Conservation (phyloP, 1,140 invertebrate genomes). For the Drosophila equinoxialis region DNA sequence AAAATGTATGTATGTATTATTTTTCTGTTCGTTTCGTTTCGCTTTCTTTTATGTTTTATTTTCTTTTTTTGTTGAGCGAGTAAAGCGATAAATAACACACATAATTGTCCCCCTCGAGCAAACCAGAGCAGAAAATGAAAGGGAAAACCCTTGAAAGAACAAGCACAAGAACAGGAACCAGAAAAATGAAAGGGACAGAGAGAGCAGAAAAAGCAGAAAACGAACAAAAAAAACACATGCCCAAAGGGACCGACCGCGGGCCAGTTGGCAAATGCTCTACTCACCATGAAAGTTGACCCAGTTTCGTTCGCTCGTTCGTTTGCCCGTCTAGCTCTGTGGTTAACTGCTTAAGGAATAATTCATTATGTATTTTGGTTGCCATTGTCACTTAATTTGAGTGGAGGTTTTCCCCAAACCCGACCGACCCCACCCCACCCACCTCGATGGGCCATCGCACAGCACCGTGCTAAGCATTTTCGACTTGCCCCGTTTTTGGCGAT, state of each 20-base stretch:
- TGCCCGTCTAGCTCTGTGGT: slow-evolving; percentile 47
- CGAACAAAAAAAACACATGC: background rate
- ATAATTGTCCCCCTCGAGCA: slow-evolving; percentile 54
- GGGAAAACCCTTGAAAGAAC: slow-evolving; percentile 6
- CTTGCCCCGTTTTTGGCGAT: slow-evolving; percentile 47
- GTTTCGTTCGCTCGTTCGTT: slow-evolving; percentile 29
- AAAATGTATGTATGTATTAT: background rate
- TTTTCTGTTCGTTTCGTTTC: too few relatives aligned
- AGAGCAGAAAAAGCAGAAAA: background rate
- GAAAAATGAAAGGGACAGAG: background rate
- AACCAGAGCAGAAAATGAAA: background rate
- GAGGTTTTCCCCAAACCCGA: slow-evolving; percentile 8
- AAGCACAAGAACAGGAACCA: background rate
- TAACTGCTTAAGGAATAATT: slow-evolving; percentile 78
- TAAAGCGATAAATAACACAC: slow-evolving; percentile 62
- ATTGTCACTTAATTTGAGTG: slow-evolving; percentile 77
- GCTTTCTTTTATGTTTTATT: background rate
- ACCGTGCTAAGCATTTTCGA: background rate
- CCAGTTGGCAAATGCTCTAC: slow-evolving; percentile 51
- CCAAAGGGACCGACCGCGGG: background rate
- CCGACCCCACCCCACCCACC: background rate
- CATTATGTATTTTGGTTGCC: slow-evolving; percentile 72
- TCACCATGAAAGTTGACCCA: slow-evolving; percentile 49
- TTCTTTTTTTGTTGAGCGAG: slow-evolving; percentile 17
- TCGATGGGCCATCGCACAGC: too few relatives aligned